These are phyloP conservation scores for Muscicapa adusta DNA, from an alignment of 2,113 vertebrate genomes.

Conservation along the genomic window DNA sequence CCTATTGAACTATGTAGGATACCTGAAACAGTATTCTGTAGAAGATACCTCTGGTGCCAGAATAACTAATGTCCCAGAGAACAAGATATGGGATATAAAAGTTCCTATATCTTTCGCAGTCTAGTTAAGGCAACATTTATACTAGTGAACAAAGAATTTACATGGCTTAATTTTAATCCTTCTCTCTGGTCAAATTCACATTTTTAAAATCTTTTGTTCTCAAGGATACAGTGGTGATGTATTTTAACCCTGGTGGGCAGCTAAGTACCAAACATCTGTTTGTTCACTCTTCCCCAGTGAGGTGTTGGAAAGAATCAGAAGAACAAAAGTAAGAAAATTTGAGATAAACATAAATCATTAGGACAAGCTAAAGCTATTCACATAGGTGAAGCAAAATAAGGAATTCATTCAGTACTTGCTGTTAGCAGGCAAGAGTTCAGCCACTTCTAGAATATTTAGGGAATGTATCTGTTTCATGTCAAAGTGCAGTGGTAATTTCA, in stretches of 20 bases:
- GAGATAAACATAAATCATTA: background rate
- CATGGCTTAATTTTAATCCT: background rate
- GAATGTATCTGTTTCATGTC: background rate
- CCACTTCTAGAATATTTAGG: background rate
- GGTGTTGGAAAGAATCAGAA: background rate
- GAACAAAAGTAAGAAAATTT: background rate
- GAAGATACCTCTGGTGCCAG: background rate
- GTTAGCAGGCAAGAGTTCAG: background rate
- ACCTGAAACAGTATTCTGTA: background rate
- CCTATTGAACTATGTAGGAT: background rate
- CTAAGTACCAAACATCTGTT: background rate
- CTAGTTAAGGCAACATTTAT: fast-evolving
- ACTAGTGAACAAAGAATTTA: background rate
- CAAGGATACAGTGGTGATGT: background rate
- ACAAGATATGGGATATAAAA: background rate
- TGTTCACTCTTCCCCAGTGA: background rate
- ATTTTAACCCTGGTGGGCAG: background rate
- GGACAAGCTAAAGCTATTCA: background rate
- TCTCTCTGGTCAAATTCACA: background rate
- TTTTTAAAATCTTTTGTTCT: background rate
- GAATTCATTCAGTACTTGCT: background rate
- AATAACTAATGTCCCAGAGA: background rate
- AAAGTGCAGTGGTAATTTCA: background rate
- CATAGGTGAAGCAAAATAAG: background rate
- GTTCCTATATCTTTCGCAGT: background rate